These are phyloP conservation scores for Apamea epomidion DNA, from an alignment of 2,888 invertebrate genomes.

Conservation along the genomic window DNA sequence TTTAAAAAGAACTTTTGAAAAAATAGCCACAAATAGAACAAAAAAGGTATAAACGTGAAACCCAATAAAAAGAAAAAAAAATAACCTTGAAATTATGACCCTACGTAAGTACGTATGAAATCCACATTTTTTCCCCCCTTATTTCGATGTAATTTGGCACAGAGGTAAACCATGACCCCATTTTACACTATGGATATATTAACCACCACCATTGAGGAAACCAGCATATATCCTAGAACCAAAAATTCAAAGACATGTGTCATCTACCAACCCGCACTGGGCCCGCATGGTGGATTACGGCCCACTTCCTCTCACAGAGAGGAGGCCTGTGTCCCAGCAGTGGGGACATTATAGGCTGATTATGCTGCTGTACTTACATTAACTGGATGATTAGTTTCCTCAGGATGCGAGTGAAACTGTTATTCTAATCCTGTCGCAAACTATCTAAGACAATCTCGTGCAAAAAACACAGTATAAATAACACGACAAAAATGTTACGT, in stretches of 20 bases:
- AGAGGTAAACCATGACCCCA: neutral
- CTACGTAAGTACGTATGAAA: too few species aligned
- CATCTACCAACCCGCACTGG: too few species aligned
- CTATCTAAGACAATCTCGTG: slow-evolving; percentile 22
- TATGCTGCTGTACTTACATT: neutral
- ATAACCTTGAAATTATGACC: too few species aligned
- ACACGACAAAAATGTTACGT: slow-evolving; percentile 49
- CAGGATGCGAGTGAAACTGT: neutral
- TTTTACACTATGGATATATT: neutral
- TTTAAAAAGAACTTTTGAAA: too few species aligned
- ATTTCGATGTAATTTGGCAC: neutral
- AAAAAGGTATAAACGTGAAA: too few species aligned
- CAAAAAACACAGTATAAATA: slow-evolving; percentile 52
- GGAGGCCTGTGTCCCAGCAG: neutral
- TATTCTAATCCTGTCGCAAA: slow-evolving; percentile 38
- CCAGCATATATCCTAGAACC: neutral
- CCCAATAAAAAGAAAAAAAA: too few species aligned
- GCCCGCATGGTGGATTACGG: too few species aligned
- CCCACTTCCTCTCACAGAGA: neutral
- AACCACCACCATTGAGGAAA: neutral
- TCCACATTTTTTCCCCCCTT: neutral
- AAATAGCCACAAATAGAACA: too few species aligned
- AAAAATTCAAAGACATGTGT: neutral
- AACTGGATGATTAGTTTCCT: neutral
- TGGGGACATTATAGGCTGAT: neutral